Evolutionary conservation across 2,797 vertebrate genomes (phyloP).

Genomic region (Pantherophis alleghaniensis): DNA sequence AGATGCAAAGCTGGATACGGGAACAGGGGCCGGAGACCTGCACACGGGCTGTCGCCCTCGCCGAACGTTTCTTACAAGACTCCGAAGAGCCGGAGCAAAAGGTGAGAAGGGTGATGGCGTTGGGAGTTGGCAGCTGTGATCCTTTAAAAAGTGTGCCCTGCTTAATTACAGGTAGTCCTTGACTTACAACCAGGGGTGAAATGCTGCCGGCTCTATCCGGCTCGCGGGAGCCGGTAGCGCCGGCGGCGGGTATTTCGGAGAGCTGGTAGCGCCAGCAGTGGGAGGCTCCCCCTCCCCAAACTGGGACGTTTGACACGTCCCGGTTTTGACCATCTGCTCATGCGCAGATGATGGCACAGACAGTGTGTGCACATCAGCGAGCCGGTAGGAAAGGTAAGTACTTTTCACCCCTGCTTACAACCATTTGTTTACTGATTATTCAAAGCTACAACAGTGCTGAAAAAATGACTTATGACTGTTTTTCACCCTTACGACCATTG

Average conservation of each 20-base stretch:
- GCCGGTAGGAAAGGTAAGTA: too few relatives aligned
- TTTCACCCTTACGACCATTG: neutral
- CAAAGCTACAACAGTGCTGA: neutral
- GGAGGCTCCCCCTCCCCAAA: too few relatives aligned
- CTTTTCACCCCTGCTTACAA: too few relatives aligned
- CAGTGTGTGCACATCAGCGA: too few relatives aligned
- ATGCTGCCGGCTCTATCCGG: too few relatives aligned
- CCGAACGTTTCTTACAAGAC: conserved; percentile 13
- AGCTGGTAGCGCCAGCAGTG: too few relatives aligned
- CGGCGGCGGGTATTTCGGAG: too few relatives aligned
- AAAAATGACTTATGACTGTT: neutral
- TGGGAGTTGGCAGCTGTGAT: neutral
- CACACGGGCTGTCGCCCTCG: conserved; percentile 1
- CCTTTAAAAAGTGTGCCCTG: neutral
- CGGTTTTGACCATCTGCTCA: too few relatives aligned
- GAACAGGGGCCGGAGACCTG: conserved; percentile 13
- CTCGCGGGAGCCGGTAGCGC: too few relatives aligned
- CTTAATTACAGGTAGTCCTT: neutral
- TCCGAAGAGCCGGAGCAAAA: conserved; percentile 21
- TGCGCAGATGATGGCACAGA: too few relatives aligned
- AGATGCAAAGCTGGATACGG: conserved; percentile 30
- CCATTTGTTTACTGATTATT: neutral
- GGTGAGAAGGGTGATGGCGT: neutral
- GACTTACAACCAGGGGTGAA: neutral
- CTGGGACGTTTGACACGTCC: too few relatives aligned